phyloP scores from a whole-genome alignment of 2,888 invertebrate species.

The Mythimna ferrago region DNA sequence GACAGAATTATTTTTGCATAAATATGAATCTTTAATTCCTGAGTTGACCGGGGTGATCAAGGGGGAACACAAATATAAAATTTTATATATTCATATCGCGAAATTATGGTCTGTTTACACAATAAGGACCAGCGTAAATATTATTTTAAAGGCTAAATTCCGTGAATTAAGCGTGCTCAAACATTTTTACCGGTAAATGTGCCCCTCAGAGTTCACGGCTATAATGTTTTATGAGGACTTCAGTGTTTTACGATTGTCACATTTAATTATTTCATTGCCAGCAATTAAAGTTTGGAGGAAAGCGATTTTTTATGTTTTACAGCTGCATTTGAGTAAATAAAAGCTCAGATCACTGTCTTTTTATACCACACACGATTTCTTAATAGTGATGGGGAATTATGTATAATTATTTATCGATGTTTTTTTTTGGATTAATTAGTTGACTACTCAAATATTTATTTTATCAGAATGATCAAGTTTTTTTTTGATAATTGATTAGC shows the following conservation, averaged over 20 bases:
- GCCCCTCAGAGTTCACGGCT: slow-evolving; percentile 77
- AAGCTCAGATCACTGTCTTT: slow-evolving; percentile 83
- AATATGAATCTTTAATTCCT: too few relatives aligned
- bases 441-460: slow-evolving; percentile 32
- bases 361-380: slow-evolving; percentile 89
- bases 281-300: slow-evolving; percentile 89
- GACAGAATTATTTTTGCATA: too few relatives aligned
- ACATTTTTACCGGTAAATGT: slow-evolving; percentile 73
- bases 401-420: slow-evolving; percentile 54
- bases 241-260: slow-evolving; percentile 90
- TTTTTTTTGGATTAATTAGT: slow-evolving; percentile 26
- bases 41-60: background rate
- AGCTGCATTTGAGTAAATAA: slow-evolving; percentile 89
- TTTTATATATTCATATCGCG: slow-evolving; percentile 27
- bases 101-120: slow-evolving; percentile 38
- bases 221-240: slow-evolving; percentile 85
- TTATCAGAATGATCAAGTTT: slow-evolving; percentile 10
- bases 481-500: slow-evolving; percentile 19
- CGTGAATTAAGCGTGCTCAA: slow-evolving; percentile 59
- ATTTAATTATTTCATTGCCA: slow-evolving; percentile 90
- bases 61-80: background rate
- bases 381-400: slow-evolving; percentile 76
- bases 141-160: slow-evolving; percentile 55
- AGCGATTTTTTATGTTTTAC: slow-evolving; percentile 87
- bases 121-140: slow-evolving; percentile 53